Percentiles rank a stretch among this genome's conserved stretches.
phyloP scores from a whole-genome alignment of 2,113 vertebrate species.

The Salvator merianae region DNA sequence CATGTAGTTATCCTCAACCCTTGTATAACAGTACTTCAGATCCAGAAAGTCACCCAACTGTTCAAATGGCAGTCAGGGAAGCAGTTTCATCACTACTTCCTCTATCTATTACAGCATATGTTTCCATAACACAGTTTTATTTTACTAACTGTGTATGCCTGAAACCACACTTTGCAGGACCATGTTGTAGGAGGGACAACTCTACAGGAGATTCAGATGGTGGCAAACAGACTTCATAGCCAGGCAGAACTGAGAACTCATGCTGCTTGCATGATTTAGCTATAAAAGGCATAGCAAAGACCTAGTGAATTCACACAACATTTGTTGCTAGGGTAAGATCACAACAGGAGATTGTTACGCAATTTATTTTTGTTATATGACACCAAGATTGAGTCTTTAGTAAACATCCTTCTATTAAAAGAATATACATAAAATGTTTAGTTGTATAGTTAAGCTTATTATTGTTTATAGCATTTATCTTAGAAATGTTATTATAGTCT shows the following conservation, averaged over 20 bases:
- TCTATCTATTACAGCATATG: no score
- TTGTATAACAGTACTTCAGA: no score
- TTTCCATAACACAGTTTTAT: no score
- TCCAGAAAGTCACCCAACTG: no score
- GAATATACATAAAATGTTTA: conserved; percentile 1
- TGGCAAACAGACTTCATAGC: conserved; percentile 43
- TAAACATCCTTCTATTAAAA: conserved; percentile 24
- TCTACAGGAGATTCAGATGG: no score
- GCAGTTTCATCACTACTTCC: no score
- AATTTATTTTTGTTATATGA: conserved; percentile 64
- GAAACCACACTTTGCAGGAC: no score
- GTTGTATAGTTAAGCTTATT: background rate
- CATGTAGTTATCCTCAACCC: background rate
- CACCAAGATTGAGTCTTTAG: conserved; percentile 32
- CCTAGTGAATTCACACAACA: conserved; percentile 62
- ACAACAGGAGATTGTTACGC: conserved; percentile 35
- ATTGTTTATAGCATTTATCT: conserved; percentile 6
- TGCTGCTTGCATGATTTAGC: conserved; percentile 60
- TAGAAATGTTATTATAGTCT: background rate
- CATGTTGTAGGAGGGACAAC: no score
- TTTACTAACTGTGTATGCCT: no score
- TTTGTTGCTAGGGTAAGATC: conserved; percentile 63
- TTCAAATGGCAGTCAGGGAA: no score
- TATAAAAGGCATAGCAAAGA: conserved; percentile 74
- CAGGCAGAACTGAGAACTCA: conserved; percentile 39